Percentiles rank a stretch among this genome's conserved stretches.
Evolutionary conservation across 2,113 vertebrate genomes (phyloP).

Genomic region (Falco punctatus): DNA sequence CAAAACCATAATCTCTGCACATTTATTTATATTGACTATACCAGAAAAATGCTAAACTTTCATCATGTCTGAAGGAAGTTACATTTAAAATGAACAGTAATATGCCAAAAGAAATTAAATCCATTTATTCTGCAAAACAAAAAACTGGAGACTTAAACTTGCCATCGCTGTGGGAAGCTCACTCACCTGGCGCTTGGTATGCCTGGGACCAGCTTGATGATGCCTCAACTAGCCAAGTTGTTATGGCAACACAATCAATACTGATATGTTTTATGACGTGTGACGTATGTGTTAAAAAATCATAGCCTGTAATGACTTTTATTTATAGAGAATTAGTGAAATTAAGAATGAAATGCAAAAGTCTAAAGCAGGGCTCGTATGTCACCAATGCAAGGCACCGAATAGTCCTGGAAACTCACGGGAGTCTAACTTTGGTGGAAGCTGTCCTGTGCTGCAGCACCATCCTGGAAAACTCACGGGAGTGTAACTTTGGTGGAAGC

Average conservation of each 20-base stretch:
- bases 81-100: neutral
- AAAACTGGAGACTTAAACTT: neutral
- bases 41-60: neutral
- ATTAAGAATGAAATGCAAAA: neutral
- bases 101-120: neutral
- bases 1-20: neutral
- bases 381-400: neutral
- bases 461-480: neutral
- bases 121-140: neutral
- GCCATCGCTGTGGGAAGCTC: neutral
- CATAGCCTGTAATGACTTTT: neutral
- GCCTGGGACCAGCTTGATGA: neutral
- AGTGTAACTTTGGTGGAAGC: no score
- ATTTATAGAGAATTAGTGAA: neutral
- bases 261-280: neutral
- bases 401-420: accelerated
- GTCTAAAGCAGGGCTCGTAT: neutral
- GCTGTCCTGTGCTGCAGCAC: conserved; percentile 48
- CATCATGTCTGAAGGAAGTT: neutral
- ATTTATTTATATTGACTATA: neutral
- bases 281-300: neutral
- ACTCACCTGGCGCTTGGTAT: neutral
- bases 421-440: neutral
- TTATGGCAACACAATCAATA: neutral
- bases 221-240: neutral